Percentiles rank a stretch among this genome's conserved stretches.
phyloP scores from a whole-genome alignment of 2,113 vertebrate genomes.

The Zeus faber region DNA sequence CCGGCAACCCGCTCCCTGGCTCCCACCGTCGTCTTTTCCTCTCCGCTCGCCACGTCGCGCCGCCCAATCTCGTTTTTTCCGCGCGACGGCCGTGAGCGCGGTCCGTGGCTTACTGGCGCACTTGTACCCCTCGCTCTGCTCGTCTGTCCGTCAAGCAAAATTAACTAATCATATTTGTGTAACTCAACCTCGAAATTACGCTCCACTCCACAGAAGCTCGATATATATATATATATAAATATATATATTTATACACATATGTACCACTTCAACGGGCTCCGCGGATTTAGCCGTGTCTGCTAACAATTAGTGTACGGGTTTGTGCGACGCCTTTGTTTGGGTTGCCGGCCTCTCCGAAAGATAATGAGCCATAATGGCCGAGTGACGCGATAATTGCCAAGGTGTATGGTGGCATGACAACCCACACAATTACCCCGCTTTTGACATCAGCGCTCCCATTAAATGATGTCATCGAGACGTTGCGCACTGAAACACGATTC shows the following conservation, averaged over 20 bases:
- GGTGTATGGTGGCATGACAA: conserved; percentile 65
- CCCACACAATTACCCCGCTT: conserved; percentile 61
- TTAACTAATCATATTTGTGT: conserved; percentile 55
- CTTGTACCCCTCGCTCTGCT: conserved; percentile 54
- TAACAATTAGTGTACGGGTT: conserved; percentile 66
- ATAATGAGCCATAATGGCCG: conserved; percentile 71
- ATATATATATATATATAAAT: conserved; percentile 38
- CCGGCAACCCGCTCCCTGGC: too few species aligned
- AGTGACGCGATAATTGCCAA: conserved; percentile 69
- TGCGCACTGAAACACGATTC: conserved; percentile 26
- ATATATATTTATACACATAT: conserved; percentile 36
- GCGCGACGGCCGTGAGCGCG: conserved; percentile 20
- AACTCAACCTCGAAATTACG: conserved; percentile 49
- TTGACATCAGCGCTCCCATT: conserved; percentile 66
- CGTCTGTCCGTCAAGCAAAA: conserved; percentile 58
- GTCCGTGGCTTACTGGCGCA: conserved; percentile 33
- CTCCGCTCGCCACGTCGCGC: conserved; percentile 38
- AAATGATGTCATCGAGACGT: conserved; percentile 69
- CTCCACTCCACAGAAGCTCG: conserved; percentile 50
- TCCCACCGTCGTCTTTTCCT: background rate
- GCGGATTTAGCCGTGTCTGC: conserved; percentile 57
- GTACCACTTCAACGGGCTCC: conserved; percentile 41
- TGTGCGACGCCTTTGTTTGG: conserved; percentile 62
- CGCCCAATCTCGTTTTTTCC: conserved; percentile 30
- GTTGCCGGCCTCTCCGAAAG: conserved; percentile 51